Conservation (phyloP, 2,113 vertebrate genomes). For the Polypterus senegalus region DNA sequence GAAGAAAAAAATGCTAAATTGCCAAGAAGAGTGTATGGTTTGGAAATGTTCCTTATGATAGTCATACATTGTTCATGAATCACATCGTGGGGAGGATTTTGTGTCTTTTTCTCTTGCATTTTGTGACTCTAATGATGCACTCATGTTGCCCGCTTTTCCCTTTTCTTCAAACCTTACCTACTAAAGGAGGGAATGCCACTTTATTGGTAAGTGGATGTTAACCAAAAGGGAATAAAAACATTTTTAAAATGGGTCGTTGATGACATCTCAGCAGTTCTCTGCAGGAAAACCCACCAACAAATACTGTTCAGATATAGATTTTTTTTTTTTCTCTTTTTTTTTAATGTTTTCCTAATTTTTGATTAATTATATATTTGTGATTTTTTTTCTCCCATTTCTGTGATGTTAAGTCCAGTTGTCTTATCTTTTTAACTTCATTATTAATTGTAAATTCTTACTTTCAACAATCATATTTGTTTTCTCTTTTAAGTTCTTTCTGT, state of each 20-base stretch:
- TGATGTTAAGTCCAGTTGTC: slow-evolving; percentile 78
- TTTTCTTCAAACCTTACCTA: slow-evolving; percentile 99
- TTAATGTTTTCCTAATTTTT: slow-evolving; percentile 20
- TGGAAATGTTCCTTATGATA: slow-evolving; percentile 33
- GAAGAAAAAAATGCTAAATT: neutral
- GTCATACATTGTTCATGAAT: slow-evolving; percentile 52
- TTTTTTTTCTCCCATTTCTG: slow-evolving; percentile 77
- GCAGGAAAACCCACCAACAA: slow-evolving; percentile 73
- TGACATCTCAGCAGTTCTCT: slow-evolving; percentile 92
- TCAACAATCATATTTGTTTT: slow-evolving; percentile 37
- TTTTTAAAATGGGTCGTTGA: slow-evolving; percentile 81
- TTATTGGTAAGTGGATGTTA: slow-evolving; percentile 99
- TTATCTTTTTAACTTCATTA: slow-evolving; percentile 46
- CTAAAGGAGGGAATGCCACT: slow-evolving; percentile 99
- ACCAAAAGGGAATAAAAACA: slow-evolving; percentile 96
- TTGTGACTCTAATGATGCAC: slow-evolving; percentile 99
- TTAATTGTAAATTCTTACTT: slow-evolving; percentile 36
- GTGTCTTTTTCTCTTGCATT: slow-evolving; percentile 99
- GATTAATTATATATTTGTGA: slow-evolving; percentile 94
- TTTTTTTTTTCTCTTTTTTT: slow-evolving; percentile 63
- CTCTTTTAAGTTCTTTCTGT: slow-evolving; percentile 27
- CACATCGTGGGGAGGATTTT: slow-evolving; percentile 80
- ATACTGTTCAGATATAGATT: slow-evolving; percentile 77
- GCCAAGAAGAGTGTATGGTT: slow-evolving; percentile 15
- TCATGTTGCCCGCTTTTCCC: slow-evolving; percentile 99